phyloP scores from a whole-genome alignment of 2,888 invertebrate species.

The Camponotus fellah region DNA sequence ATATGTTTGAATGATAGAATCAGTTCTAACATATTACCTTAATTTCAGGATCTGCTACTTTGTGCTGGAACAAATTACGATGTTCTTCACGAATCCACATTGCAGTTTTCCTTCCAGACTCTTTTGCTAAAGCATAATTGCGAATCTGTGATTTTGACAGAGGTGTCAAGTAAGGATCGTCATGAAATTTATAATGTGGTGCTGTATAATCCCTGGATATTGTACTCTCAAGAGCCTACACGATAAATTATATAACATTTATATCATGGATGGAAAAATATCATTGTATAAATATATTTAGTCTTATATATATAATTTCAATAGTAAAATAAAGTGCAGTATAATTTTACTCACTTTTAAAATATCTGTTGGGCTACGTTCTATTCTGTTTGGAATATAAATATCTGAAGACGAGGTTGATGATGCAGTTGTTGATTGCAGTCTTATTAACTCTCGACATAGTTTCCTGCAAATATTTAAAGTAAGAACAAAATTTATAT shows the following conservation, averaged over 20 bases:
- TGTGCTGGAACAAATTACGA: slow-evolving; percentile 89
- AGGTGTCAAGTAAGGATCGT: slow-evolving; percentile 96
- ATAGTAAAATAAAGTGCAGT: background rate
- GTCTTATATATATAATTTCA: background rate
- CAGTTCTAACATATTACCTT: slow-evolving; percentile 43
- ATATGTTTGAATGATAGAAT: background rate
- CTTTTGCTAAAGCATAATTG: slow-evolving; percentile 92
- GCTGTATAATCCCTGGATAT: slow-evolving; percentile 93
- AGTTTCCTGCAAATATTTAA: slow-evolving; percentile 46
- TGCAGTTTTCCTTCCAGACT: slow-evolving; percentile 95
- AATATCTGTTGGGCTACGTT: slow-evolving; percentile 93
- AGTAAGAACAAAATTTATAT: background rate
- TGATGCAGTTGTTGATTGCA: slow-evolving; percentile 42
- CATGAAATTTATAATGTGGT: slow-evolving; percentile 96
- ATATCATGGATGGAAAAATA: background rate
- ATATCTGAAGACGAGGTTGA: slow-evolving; percentile 80
- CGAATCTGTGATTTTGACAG: slow-evolving; percentile 90
- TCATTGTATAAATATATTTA: background rate
- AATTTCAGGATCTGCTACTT: slow-evolving; percentile 88
- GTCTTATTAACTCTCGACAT: slow-evolving; percentile 14
- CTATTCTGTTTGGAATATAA: slow-evolving; percentile 90
- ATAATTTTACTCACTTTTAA: slow-evolving; percentile 86
- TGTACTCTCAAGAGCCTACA: slow-evolving; percentile 91
- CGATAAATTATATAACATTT: background rate
- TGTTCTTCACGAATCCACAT: slow-evolving; percentile 93